A percentile compares a stretch with the other conserved stretches of the same genome.
phyloP scores from a whole-genome alignment of 2,113 vertebrate species.

The mouse (Mus musculus) region GRCm39 chr12:69512501-69513000 shows the following conservation, averaged over 20 bases:
- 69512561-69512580: neutral
- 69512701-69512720: neutral
- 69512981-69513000: neutral
- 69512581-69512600: neutral
- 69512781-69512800: neutral
- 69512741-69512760: neutral
- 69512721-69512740: neutral
- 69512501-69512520: neutral
- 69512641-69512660: neutral
- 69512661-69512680: neutral
- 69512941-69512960: neutral
- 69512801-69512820: neutral
- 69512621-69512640: neutral
- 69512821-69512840: neutral
- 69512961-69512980: constrained; percentile 27
- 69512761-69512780: neutral
- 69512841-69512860: neutral
- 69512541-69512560: neutral
- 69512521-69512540: constrained; percentile 8
- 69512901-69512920: neutral
- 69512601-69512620: neutral
- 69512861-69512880: neutral
- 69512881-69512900: neutral
- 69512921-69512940: neutral
- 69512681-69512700: neutral